phyloP scores from a whole-genome alignment of 2,888 invertebrate genomes.

The Brenthis ino region DNA sequence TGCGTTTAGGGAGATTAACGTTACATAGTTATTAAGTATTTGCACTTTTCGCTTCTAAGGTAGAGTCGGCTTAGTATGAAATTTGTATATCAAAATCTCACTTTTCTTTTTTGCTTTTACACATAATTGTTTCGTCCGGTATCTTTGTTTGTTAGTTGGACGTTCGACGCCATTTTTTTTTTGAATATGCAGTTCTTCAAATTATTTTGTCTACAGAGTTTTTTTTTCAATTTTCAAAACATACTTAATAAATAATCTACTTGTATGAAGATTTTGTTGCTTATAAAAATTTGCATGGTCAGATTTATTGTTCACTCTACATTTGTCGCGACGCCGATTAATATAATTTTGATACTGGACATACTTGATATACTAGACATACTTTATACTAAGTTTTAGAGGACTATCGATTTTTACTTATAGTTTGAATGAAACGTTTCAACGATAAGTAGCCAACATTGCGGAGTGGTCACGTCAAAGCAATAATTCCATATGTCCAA shows the following conservation, averaged over 20 bases:
- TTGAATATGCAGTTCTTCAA: neutral
- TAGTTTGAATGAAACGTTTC: neutral
- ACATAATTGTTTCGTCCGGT: neutral
- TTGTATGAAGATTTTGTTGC: too few relatives aligned
- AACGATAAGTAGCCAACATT: conserved; percentile 7
- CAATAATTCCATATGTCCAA: conserved; percentile 20
- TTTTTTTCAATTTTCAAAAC: neutral
- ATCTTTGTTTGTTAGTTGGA: neutral
- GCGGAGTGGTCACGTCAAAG: conserved; percentile 9
- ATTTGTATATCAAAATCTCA: neutral
- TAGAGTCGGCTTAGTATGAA: conserved; percentile 3
- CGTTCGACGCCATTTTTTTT: neutral
- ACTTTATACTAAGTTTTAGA: neutral
- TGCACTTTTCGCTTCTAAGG: conserved; percentile 49
- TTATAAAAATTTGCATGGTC: neutral
- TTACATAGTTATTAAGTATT: conserved; percentile 58
- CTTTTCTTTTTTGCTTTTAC: neutral
- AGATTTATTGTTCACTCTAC: neutral
- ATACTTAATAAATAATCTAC: too few relatives aligned
- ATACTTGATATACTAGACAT: too few relatives aligned
- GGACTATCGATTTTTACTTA: conserved; percentile 2
- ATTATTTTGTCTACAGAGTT: neutral
- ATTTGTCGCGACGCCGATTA: neutral
- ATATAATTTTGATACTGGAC: conserved; percentile 1
- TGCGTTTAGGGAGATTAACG: conserved; percentile 75